Conservation (phyloP, 2,797 vertebrate species). For the Falco columbarius region DNA sequence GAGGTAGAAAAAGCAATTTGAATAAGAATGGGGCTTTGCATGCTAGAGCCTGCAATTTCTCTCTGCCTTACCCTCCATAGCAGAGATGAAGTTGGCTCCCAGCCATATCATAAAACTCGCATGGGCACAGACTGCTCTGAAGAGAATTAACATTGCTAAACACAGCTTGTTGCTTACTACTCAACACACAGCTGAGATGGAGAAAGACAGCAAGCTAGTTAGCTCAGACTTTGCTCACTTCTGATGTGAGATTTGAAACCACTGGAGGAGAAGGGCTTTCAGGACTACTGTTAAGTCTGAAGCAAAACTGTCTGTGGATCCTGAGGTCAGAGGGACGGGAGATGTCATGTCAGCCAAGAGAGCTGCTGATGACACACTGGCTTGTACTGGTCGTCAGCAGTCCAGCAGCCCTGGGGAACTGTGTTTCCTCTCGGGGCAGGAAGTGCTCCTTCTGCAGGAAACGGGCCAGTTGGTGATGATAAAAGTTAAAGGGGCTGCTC, state of each 20-base stretch:
- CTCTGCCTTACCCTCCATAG: background rate
- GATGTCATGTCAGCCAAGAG: background rate
- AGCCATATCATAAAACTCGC: background rate
- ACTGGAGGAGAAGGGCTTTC: background rate
- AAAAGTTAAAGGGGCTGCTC: background rate
- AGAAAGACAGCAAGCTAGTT: background rate
- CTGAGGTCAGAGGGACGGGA: background rate
- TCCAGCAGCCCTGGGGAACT: background rate
- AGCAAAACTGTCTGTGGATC: background rate
- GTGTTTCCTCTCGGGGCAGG: background rate
- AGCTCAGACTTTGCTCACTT: background rate
- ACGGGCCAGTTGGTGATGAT: background rate
- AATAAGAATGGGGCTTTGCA: conserved; percentile 8
- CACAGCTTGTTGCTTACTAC: background rate
- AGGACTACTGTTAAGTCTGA: background rate
- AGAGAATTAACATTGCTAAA: background rate
- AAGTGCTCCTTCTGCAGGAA: conserved; percentile 42
- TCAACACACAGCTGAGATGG: background rate
- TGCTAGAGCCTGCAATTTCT: conserved; percentile 19
- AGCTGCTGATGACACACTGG: background rate
- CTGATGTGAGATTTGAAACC: background rate
- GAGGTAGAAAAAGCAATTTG: background rate
- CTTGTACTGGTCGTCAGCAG: background rate
- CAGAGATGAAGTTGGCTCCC: background rate
- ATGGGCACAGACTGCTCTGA: background rate